Evolutionary conservation across 2,888 invertebrate species (phyloP).

Genomic region (Pristionchus exspectatus): DNA sequence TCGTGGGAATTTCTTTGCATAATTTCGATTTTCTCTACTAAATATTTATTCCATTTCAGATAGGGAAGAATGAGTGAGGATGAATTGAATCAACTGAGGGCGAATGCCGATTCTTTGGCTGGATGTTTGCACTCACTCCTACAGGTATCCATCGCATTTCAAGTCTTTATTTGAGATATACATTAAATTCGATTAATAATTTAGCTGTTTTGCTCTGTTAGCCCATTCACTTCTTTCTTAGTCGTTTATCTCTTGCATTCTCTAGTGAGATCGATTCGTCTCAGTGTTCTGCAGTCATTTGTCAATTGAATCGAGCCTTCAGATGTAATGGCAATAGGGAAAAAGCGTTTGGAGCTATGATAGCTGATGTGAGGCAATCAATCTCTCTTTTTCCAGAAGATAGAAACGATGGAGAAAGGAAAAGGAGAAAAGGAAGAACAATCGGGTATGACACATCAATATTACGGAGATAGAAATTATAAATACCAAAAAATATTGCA

Average conservation of each 20-base stretch:
- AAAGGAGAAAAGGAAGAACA: slow-evolving; percentile 35
- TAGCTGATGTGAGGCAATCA: slow-evolving; percentile 24
- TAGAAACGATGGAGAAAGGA: slow-evolving; percentile 51
- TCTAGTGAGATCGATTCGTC: not conserved
- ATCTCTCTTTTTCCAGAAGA: slow-evolving; percentile 48
- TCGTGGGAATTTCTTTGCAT: not conserved
- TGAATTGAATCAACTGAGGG: slow-evolving; percentile 69
- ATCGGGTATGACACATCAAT: slow-evolving; percentile 32
- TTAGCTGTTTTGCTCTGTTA: not conserved
- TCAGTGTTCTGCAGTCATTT: slow-evolving; percentile 8
- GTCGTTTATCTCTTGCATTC: not conserved
- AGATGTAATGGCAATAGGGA: not conserved
- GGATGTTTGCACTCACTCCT: slow-evolving; percentile 75
- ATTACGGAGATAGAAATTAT: not conserved
- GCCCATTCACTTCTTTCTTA: not conserved
- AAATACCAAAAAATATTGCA: not conserved
- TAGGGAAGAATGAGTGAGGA: slow-evolving; percentile 55
- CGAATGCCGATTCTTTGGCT: slow-evolving; percentile 76
- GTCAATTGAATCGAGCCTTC: not conserved
- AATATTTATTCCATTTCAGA: not conserved
- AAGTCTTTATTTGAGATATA: not conserved
- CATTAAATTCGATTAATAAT: not conserved
- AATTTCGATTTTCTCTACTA: not conserved
- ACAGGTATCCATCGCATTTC: slow-evolving; percentile 17
- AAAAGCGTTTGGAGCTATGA: slow-evolving; percentile 21